Percentiles rank a stretch among this genome's conserved stretches.
Conservation (phyloP, 2,113 vertebrate genomes). For the Burhinus bistriatus region DNA sequence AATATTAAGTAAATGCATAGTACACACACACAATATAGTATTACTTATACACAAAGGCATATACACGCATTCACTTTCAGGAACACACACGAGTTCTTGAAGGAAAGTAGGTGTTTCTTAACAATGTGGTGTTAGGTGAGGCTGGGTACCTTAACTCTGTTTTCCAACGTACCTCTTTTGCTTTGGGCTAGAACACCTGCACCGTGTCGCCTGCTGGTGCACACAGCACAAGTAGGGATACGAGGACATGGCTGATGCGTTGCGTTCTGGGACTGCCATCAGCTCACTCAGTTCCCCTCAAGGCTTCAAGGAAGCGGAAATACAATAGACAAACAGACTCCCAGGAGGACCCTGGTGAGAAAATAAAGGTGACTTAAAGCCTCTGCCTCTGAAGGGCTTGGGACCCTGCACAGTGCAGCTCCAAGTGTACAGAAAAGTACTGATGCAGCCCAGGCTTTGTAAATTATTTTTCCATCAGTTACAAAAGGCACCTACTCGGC, state of each 20-base stretch:
- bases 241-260: not conserved
- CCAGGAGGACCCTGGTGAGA: not conserved
- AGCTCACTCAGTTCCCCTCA: not conserved
- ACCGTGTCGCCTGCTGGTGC: accelerated
- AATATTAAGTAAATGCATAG: not conserved
- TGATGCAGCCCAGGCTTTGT: not conserved
- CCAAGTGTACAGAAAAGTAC: not conserved
- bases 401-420: not conserved
- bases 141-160: not conserved
- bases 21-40: not conserved
- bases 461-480: not conserved
- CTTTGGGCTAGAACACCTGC: not conserved
- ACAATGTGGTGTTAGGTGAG: not conserved
- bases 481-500: accelerated
- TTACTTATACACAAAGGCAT: not conserved
- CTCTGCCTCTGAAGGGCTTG: accelerated
- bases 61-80: not conserved
- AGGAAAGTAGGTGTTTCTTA: not conserved
- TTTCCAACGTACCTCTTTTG: not conserved
- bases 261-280: not conserved
- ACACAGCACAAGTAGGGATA: accelerated
- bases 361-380: not conserved
- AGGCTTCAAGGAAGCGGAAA: not conserved
- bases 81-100: not conserved
- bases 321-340: not conserved